These are phyloP conservation scores for Ferdinandea cuprea DNA, from an alignment of 2,888 invertebrate genomes.

Conservation along the genomic window DNA sequence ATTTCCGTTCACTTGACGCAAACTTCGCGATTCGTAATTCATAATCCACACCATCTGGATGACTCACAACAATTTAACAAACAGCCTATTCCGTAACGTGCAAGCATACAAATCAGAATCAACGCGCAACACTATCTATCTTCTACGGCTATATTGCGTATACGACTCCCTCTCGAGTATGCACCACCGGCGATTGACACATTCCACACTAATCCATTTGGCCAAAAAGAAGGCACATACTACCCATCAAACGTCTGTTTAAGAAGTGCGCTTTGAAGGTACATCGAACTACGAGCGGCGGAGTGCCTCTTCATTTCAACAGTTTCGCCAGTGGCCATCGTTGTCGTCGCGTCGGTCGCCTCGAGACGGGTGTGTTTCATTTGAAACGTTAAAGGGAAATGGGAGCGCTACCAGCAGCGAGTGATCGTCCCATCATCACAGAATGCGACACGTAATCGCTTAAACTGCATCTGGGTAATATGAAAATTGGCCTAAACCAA, in stretches of 20 bases:
- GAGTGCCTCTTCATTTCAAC: constrained; percentile 16
- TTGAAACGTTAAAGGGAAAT: constrained; percentile 69
- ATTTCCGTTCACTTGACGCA: constrained; percentile 71
- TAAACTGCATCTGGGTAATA: constrained; percentile 52
- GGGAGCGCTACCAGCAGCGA: constrained; percentile 61
- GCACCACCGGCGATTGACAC: constrained; percentile 60
- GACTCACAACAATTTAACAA: constrained; percentile 74
- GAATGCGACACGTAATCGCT: constrained; percentile 57
- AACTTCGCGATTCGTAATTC: constrained; percentile 70
- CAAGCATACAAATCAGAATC: constrained; percentile 66
- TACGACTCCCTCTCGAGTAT: not conserved
- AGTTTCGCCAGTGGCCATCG: constrained; percentile 15
- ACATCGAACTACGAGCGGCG: constrained; percentile 53
- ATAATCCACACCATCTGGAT: constrained; percentile 75
- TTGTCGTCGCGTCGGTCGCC: too few species aligned
- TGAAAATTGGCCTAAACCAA: constrained; percentile 62
- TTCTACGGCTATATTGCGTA: constrained; percentile 5
- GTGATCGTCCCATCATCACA: constrained; percentile 24
- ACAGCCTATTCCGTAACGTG: constrained; percentile 64
- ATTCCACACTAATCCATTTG: constrained; percentile 68
- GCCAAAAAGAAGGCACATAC: constrained; percentile 62
- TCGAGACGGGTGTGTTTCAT: constrained; percentile 34
- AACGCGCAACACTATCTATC: constrained; percentile 5
- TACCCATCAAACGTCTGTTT: constrained; percentile 43
- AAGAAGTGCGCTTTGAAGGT: constrained; percentile 64